Base-by-base conservation (phyloP, 2,888 invertebrate genomes). In the Miltochrista miniata region DNA sequence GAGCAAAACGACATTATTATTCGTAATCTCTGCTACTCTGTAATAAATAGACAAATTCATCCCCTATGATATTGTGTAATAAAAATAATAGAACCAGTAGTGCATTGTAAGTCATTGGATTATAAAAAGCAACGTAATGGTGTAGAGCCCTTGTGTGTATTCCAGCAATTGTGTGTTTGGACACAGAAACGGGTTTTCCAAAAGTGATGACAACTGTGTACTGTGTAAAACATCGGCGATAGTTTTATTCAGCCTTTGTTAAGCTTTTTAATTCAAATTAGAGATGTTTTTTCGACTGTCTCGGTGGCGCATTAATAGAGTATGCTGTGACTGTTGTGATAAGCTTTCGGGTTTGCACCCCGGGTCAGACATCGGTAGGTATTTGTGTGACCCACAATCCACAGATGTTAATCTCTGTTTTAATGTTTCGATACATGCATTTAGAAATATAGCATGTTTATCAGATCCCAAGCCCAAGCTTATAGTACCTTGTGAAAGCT, bases 181-280 rank as follows among this genome's bases (percentile, higher is more conserved):
- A 57, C 59, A 65, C 58, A 58, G 61, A 64, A 77, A 82, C 77
- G 76, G 73, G 78, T 79, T 80, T n/a, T 59, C 43, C 49, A 60
- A 64, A 66, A 66, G 74, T 76, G 76, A 71, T 64, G 76, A 79
- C 72, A 80, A 59, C 33, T 35, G 18, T 24, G 18, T 24, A 24
- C 3, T 24, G 18, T 24, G 8, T 39, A 29, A 24, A 24, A 15
- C 14, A 15, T 5, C 67, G 64, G 68, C 63, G 61, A 48, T 43
- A 56, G 59, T 65, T 67, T 47, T 45, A 64, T 72, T 69, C 9
- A 51, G 53, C 56, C 53, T 71, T 72, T 67, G 68, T 74, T 61
- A 51, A 57, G 40, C 56, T 54, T 60, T 64, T 60, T 65, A 63
- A 55, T 64, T 64, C 54, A 43, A 62, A 74, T 76, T 73, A 74